A percentile compares a stretch with the other conserved stretches of the same genome.
Evolutionary conservation across 2,113 vertebrate genomes (phyloP).

Genomic region (Origma solitaria): DNA sequence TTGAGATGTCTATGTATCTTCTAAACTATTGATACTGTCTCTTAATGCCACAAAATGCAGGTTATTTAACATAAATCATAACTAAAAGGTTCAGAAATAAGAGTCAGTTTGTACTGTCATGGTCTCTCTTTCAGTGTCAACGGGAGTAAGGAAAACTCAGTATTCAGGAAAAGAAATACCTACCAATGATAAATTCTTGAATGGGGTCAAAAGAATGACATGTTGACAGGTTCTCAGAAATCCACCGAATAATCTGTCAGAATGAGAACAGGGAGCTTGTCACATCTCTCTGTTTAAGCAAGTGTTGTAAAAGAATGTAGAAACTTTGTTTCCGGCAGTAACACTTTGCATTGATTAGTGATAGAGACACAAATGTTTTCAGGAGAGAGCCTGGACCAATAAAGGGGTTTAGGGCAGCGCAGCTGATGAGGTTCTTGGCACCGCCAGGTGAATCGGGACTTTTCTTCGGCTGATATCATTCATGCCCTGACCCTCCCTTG

Average conservation of each 20-base stretch:
- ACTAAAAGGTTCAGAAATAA: background rate
- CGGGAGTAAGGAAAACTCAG: background rate
- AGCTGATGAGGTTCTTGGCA: background rate
- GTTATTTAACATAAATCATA: background rate
- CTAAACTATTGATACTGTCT: background rate
- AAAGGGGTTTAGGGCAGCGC: background rate
- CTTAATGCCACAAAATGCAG: background rate
- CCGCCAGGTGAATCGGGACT: background rate
- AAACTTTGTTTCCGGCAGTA: background rate
- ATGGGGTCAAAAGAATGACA: conserved; percentile 87
- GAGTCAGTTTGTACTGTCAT: background rate
- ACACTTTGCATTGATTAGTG: background rate
- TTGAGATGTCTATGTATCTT: background rate
- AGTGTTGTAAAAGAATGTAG: background rate
- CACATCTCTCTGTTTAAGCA: background rate
- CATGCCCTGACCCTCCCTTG: background rate
- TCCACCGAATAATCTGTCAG: conserved; percentile 86
- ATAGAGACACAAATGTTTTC: background rate
- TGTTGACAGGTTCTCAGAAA: conserved; percentile 80
- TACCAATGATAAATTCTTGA: conserved; percentile 94
- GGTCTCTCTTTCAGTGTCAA: background rate
- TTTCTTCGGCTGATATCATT: background rate
- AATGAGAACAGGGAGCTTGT: background rate
- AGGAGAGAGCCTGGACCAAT: background rate
- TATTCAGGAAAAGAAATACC: conserved; percentile 35